Evolutionary conservation across 2,888 invertebrate genomes (phyloP).

Genomic region (Megaustenia siamemsis): DNA sequence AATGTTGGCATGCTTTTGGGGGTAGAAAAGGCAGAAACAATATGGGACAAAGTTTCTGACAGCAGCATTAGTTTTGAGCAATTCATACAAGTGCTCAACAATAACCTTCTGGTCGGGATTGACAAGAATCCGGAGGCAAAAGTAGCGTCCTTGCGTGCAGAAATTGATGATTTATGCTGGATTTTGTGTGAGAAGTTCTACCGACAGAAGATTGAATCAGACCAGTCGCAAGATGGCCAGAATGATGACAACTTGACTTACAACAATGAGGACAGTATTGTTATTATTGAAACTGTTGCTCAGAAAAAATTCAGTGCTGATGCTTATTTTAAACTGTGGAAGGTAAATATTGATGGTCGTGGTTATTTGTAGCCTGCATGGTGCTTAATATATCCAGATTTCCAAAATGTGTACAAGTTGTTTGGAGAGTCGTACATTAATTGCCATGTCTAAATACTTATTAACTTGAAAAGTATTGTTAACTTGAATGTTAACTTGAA

Average conservation of each 20-base stretch:
- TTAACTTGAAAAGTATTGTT: too few species aligned
- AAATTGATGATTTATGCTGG: constrained; percentile 89
- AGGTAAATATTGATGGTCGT: constrained; percentile 29
- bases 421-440: too few species aligned
- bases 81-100: constrained; percentile 48
- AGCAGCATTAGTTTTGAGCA: constrained; percentile 35
- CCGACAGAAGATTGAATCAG: constrained; percentile 82
- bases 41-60: constrained; percentile 43
- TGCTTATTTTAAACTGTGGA: constrained; percentile 81
- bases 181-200: constrained; percentile 87
- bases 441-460: too few species aligned
- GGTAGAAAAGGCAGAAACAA: constrained; percentile 44
- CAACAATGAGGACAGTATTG: not conserved
- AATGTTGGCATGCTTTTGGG: constrained; percentile 32
- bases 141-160: constrained; percentile 57
- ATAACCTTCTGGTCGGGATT: constrained; percentile 54
- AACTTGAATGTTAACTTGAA: too few species aligned
- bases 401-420: too few species aligned
- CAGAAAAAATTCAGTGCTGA: constrained; percentile 81
- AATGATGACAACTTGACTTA: not conserved
- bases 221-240: not conserved
- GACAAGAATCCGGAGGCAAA: constrained; percentile 26
- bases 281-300: not conserved
- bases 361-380: not conserved
- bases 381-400: too few species aligned